A percentile compares a stretch with the other conserved stretches of the same genome.
Evolutionary conservation across 2,113 vertebrate species (phyloP).

Genomic region (Typhlomys cinereus): DNA sequence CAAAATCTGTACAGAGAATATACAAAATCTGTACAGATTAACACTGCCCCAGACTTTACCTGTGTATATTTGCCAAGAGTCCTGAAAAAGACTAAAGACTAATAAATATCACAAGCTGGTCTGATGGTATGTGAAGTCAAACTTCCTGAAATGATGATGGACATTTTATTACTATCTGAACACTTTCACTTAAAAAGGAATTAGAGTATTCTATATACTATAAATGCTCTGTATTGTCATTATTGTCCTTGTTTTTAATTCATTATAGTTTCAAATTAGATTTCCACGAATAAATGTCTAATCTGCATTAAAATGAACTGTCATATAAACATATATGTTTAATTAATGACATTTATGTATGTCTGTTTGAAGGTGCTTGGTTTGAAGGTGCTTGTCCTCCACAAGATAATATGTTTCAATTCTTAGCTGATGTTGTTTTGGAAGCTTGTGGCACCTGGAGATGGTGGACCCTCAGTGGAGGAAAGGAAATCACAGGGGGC

Average conservation of each 20-base stretch:
- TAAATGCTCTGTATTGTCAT: not conserved
- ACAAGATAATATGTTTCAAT: no score
- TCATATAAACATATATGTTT: no score
- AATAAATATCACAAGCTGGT: not conserved
- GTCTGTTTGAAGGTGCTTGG: no score
- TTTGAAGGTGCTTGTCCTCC: no score
- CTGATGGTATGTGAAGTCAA: not conserved
- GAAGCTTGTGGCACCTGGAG: no score
- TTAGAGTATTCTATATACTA: not conserved
- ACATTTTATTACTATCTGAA: not conserved
- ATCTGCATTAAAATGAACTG: not conserved
- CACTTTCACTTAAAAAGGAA: not conserved
- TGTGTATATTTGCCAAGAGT: not conserved
- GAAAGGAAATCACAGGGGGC: no score
- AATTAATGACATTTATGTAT: no score
- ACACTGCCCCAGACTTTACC: not conserved
- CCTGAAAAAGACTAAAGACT: not conserved
- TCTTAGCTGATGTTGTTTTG: no score
- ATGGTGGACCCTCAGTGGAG: no score
- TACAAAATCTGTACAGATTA: constrained; percentile 6
- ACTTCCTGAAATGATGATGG: not conserved
- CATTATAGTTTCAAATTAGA: not conserved
- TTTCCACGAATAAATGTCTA: not conserved
- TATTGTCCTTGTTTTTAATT: not conserved
- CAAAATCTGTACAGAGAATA: not conserved